These are phyloP conservation scores for Napeogenes inachia DNA, from an alignment of 2,888 invertebrate species.

Conservation along the genomic window DNA sequence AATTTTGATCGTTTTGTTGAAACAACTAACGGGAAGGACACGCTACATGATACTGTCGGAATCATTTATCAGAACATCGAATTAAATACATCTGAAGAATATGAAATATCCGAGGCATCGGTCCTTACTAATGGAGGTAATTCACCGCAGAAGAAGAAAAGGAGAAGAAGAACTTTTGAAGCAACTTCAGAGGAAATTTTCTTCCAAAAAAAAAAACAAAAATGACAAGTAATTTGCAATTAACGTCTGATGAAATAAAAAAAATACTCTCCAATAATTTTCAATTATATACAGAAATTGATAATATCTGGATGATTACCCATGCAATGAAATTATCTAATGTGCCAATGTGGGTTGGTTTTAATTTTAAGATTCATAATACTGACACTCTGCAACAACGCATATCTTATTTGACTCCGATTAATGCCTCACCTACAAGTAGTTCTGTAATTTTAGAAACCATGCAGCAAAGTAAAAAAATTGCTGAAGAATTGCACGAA, in stretches of 20 bases:
- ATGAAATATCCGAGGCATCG: conserved; percentile 8
- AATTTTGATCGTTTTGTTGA: too few species aligned
- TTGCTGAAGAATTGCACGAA: conserved; percentile 26
- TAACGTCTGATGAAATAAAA: conserved; percentile 9
- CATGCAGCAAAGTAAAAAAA: conserved; percentile 31
- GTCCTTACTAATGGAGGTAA: not conserved
- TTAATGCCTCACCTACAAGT: conserved; percentile 37
- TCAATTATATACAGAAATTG: conserved; percentile 11
- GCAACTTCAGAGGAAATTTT: conserved; percentile 14
- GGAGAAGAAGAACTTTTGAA: conserved; percentile 24
- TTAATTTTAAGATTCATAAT: too few species aligned
- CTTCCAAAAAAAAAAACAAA: conserved; percentile 18
- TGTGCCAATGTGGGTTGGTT: too few species aligned
- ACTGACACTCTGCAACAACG: too few species aligned
- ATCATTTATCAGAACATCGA: not conserved
- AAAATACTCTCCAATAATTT: conserved; percentile 4
- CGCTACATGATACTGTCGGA: too few species aligned
- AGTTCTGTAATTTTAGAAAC: conserved; percentile 36
- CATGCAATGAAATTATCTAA: conserved; percentile 16
- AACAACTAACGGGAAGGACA: too few species aligned
- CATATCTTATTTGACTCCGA: conserved; percentile 30
- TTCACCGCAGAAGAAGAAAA: conserved; percentile 8
- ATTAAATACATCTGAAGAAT: conserved; percentile 12
- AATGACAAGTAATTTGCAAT: conserved; percentile 10
- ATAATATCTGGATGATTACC: conserved; percentile 17